Evolutionary conservation across 2,113 vertebrate genomes (phyloP), one percentile per base, ranked within the genome.

Genomic region (Indri indri): DNA sequence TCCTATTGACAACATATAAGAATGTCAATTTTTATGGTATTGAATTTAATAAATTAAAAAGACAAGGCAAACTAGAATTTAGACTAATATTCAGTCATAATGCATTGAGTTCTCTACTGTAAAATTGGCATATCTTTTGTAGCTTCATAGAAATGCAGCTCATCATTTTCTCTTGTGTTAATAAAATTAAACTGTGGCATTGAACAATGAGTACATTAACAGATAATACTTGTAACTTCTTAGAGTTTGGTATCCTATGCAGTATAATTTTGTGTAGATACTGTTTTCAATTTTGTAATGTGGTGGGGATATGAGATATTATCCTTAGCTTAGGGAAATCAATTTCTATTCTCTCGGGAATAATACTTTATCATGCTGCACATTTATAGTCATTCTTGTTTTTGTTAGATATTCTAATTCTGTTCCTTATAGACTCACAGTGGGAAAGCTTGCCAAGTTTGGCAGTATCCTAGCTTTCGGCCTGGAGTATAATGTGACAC

Each of bases 381-480:
- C 13, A 57, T 87, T 42, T 77, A 27, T 80, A 32, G 23, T 83
- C n/a, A 50, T 95, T 92, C 45, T 57, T 92, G 63, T 12, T 94
- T 94, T 66, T 87, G 52, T 94, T 79, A 83, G 54, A 57, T 92
- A 23, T 50, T 90, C 63, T 96, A n/a, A 90, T 93, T 92, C 32
- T 76, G 9, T 95, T 92, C 90, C 42, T 91, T 85, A 63, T 88
- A 63, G 12, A 86, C 9, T 40, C 30, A 52, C 8, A 79, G 27
- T 63, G 61, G 68, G 65, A 76, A 95, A 87, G 30, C 10, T 92
- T 66, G 47, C 47, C 68, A 92, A 23, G 2, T 45, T 57, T 68
- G 57, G 6, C 66, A 71, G 10, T 65, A 63, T 20, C 18, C 42
- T 88, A 57, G 61, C 25, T 73, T 91, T 88, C 59, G 82, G 18